Evolutionary conservation across 2,113 vertebrate genomes (phyloP), one percentile per base, ranked within the genome.

Genomic region (Podilymbus podiceps): DNA sequence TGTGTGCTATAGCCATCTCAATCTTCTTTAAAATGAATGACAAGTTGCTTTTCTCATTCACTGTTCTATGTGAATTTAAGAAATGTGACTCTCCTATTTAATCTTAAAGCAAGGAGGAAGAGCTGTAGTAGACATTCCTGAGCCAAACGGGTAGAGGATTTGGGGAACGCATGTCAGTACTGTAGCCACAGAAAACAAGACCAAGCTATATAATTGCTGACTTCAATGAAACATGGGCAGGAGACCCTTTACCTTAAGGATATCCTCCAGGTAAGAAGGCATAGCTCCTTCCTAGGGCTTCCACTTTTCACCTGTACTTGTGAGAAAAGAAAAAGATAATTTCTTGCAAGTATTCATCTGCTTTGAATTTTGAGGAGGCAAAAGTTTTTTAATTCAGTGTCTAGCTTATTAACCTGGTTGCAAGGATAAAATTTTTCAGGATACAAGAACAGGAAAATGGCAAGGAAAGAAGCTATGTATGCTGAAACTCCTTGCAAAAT

Each of bases 1-100:
- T 73, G 31, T 73, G 25, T 82, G 25, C 21, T 73, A 64, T 35
- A 91, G 33, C 12, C 40, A 68, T 49, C 40, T 91, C 62, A 85
- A 44, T 85, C 74, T 64, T 75, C 44, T 81, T 91, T 90, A 89
- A 95, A 94, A 95, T 63, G 28, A 88, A 63, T 28, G 27, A 74
- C 47, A 81, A 52, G n/a, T 31, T 0, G 0, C 9, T 91, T 83
- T 89, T 68, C 38, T 91, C 33, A 40, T 63, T 89, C 73, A 71
- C 62, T 93, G 44, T 42, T 85, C 17, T 56, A 19, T 27, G 25
- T 79, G 30, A 81, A 81, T 91, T 91, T 67, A 1, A 77, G 25
- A 83, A 74, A 15, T 50, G 8, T 1, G 6, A 8, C 24, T 59
- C 27, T 66, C 15, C 15, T 64, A 35, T 86, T 87, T 30, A 90